phyloP scores from a whole-genome alignment of 2,113 vertebrate species.

The Lophius piscatorius region DNA sequence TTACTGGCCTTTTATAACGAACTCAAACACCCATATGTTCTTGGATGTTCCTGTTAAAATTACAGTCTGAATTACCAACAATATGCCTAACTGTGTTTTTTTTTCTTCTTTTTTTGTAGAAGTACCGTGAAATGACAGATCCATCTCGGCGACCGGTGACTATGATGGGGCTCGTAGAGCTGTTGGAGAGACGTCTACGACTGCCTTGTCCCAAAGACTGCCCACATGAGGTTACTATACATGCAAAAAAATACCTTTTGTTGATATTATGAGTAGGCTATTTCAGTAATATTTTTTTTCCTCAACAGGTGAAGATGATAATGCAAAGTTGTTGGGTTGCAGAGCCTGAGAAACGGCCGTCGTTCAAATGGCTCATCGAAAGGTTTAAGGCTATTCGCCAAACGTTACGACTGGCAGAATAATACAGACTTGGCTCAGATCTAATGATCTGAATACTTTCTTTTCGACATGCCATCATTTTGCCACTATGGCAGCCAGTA shows the following conservation, averaged over 20 bases:
- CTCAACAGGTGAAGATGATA: slow-evolving; percentile 68
- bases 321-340: slow-evolving; percentile 89
- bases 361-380: slow-evolving; percentile 82
- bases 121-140: slow-evolving; percentile 86
- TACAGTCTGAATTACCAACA: too few relatives aligned
- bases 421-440: slow-evolving; percentile 63
- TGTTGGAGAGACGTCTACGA: slow-evolving; percentile 82
- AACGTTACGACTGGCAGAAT: slow-evolving; percentile 61
- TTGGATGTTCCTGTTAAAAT: too few relatives aligned
- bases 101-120: slow-evolving; percentile 72
- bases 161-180: slow-evolving; percentile 80
- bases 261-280: neutral
- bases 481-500: neutral
- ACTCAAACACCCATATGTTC: too few relatives aligned
- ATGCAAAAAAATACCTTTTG: neutral
- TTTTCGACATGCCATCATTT: slow-evolving; percentile 16
- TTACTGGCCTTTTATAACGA: neutral
- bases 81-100: neutral
- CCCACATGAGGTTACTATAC: slow-evolving; percentile 82
- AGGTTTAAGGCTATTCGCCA: slow-evolving; percentile 68
- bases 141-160: slow-evolving; percentile 83
- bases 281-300: neutral
- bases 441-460: slow-evolving; percentile 14
- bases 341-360: slow-evolving; percentile 80
- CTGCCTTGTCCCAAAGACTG: slow-evolving; percentile 85